Percentiles rank a stretch among this genome's conserved stretches.
phyloP scores from a whole-genome alignment of 2,888 invertebrate genomes.

The Heliconius ethilla region DNA sequence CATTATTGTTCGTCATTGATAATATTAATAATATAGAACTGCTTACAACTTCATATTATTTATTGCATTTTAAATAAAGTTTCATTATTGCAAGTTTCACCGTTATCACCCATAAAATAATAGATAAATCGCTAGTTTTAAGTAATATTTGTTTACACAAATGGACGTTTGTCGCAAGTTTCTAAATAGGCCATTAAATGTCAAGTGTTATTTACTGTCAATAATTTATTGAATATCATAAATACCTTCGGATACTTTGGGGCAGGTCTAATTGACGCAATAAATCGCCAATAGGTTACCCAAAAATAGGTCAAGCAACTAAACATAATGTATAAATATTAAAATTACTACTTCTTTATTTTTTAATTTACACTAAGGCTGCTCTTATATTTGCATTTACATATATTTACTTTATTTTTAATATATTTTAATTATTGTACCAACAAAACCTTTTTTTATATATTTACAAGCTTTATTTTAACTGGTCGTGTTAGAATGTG shows the following conservation, averaged over 20 bases:
- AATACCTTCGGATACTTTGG: slow-evolving; percentile 10
- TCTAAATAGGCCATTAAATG: slow-evolving; percentile 7
- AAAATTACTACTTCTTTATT: background rate
- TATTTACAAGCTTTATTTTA: no score
- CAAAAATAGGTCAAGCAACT: background rate
- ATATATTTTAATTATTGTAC: no score
- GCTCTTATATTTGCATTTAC: background rate
- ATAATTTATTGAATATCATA: slow-evolving; percentile 17
- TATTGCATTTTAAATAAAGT: no score
- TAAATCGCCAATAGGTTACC: background rate
- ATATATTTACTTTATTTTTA: background rate
- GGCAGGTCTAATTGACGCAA: slow-evolving; percentile 5
- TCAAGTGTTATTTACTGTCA: slow-evolving; percentile 11
- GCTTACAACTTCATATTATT: background rate
- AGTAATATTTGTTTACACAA: background rate
- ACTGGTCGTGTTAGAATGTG: no score
- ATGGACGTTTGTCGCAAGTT: slow-evolving; percentile 8
- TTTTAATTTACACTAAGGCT: background rate
- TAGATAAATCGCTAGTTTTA: background rate
- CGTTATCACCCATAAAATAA: background rate
- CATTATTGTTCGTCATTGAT: background rate
- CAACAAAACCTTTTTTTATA: no score
- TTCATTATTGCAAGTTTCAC: no score
- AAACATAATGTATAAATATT: background rate
- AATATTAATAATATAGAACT: background rate